Conservation (phyloP, 2,797 vertebrate genomes). For the Mallotus villosus region DNA sequence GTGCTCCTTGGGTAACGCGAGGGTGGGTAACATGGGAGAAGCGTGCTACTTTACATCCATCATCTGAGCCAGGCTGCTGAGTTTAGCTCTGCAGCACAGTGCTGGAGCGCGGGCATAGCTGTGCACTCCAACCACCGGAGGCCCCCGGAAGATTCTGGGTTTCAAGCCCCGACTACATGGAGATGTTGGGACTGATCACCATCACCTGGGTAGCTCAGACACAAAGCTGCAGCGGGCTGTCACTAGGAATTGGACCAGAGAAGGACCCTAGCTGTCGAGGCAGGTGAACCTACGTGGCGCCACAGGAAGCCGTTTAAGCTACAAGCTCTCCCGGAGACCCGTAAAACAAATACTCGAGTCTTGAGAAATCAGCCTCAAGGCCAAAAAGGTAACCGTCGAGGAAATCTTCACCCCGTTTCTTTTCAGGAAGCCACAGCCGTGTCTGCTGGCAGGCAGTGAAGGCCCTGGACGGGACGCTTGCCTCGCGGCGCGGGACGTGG, state of each 20-base stretch:
- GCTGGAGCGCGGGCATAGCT: too few species aligned
- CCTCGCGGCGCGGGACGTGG: too few species aligned
- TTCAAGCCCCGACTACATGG: neutral
- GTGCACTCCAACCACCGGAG: too few species aligned
- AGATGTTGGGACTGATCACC: neutral
- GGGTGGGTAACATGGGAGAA: slow-evolving; percentile 2
- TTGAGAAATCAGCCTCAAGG: neutral
- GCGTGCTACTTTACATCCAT: too few species aligned
- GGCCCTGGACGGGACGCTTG: too few species aligned
- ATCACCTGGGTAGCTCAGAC: neutral
- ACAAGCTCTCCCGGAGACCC: neutral
- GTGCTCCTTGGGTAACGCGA: slow-evolving; percentile 25
- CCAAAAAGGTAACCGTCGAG: too few species aligned
- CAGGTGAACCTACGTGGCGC: neutral
- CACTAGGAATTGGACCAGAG: neutral
- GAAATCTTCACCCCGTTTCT: too few species aligned
- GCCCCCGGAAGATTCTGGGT: too few species aligned
- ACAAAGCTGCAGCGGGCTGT: neutral
- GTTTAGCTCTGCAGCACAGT: too few species aligned
- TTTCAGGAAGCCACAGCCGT: neutral
- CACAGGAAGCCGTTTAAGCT: neutral
- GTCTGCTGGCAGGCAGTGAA: neutral
- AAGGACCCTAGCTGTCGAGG: neutral
- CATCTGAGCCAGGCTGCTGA: too few species aligned
- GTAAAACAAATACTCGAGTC: neutral